These are phyloP conservation scores for Strix uralensis DNA, from an alignment of 2,113 vertebrate genomes.

Conservation along the genomic window DNA sequence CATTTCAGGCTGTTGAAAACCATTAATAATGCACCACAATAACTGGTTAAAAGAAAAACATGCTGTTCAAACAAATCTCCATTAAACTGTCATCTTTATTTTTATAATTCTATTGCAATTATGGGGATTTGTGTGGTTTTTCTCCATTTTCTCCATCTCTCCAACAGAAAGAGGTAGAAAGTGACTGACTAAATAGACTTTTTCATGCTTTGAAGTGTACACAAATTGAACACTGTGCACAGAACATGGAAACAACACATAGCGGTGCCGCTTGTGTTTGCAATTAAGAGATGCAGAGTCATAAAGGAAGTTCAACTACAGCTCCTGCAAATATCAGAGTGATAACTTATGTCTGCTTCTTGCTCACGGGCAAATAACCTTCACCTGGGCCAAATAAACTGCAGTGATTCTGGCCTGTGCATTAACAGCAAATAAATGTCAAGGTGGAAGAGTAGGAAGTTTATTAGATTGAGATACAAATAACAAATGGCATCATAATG, in stretches of 20 bases:
- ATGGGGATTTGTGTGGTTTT: neutral
- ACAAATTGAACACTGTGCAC: neutral
- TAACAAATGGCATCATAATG: neutral
- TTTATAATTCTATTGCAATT: neutral
- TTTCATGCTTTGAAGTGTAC: neutral
- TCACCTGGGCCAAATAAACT: neutral
- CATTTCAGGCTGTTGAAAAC: slow-evolving; percentile 21
- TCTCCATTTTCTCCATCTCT: neutral
- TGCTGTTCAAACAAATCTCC: slow-evolving; percentile 22
- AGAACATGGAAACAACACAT: neutral
- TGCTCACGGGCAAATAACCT: neutral
- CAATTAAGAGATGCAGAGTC: neutral
- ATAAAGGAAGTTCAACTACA: neutral
- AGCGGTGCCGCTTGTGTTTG: neutral
- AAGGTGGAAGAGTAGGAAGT: neutral
- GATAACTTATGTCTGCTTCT: neutral
- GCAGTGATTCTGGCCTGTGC: neutral
- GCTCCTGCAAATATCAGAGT: neutral
- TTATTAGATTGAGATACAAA: neutral
- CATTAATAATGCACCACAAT: slow-evolving; percentile 17
- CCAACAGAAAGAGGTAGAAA: neutral
- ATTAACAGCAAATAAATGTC: neutral
- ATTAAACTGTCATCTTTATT: slow-evolving; percentile 31
- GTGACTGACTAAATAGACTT: neutral
- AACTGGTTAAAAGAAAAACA: slow-evolving; percentile 40